Conservation (phyloP, 2,888 invertebrate species). For the Erynnis tages region DNA sequence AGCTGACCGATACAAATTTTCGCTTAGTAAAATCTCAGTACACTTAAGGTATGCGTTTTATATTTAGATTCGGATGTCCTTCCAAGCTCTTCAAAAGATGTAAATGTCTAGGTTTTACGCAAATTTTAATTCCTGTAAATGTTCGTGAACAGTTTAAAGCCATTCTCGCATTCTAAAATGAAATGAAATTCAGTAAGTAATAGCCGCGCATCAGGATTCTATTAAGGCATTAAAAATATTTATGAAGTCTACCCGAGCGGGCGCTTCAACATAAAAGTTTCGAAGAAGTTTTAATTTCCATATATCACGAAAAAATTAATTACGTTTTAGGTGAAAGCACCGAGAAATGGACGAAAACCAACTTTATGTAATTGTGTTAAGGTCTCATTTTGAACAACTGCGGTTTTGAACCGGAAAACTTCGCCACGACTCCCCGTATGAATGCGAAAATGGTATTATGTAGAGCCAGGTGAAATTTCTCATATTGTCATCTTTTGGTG, state of each 20-base stretch:
- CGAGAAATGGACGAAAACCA: background rate
- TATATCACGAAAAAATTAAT: slow-evolving; percentile 15
- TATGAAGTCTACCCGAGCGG: slow-evolving; percentile 1
- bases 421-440: slow-evolving; percentile 5
- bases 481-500: slow-evolving; percentile 7
- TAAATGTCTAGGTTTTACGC: no score
- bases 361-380: background rate
- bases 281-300: slow-evolving; percentile 2
- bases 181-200: slow-evolving; percentile 1
- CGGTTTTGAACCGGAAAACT: slow-evolving; percentile 4
- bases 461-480: slow-evolving; percentile 13
- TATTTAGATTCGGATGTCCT: no score
- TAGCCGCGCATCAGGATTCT: slow-evolving; percentile 3
- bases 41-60: no score
- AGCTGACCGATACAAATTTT: no score
- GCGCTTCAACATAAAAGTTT: background rate
- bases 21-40: no score
- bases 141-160: no score
- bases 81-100: no score
- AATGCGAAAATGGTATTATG: slow-evolving; percentile 15
- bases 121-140: no score
- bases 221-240: slow-evolving; percentile 10
- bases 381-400: background rate
- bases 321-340: background rate
- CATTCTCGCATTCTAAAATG: background rate